These are phyloP conservation scores for Scaptomyza pallida DNA, from an alignment of 1,140 invertebrate genomes.

Conservation along the genomic window DNA sequence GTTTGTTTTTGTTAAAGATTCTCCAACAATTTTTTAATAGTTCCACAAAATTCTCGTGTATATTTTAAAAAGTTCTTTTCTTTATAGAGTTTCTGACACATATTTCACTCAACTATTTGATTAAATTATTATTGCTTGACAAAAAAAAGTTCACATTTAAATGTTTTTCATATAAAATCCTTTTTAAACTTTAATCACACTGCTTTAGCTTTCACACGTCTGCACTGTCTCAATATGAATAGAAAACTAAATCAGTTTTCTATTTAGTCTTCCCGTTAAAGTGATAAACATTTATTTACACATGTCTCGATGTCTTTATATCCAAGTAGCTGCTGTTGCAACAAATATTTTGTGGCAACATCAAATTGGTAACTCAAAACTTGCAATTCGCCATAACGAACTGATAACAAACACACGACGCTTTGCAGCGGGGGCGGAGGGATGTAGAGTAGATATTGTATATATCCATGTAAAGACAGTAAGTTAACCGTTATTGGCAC, in stretches of 20 bases:
- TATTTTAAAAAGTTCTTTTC: too few relatives aligned
- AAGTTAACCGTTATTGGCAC: constrained; percentile 33
- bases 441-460: too few relatives aligned
- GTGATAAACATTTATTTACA: not conserved
- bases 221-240: constrained; percentile 21
- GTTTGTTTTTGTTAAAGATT: too few relatives aligned
- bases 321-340: constrained; percentile 24
- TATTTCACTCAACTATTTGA: too few relatives aligned
- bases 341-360: constrained; percentile 32
- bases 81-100: too few relatives aligned
- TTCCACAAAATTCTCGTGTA: too few relatives aligned
- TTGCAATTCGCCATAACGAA: constrained; percentile 25
- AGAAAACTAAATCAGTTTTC: constrained; percentile 22
- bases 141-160: too few relatives aligned
- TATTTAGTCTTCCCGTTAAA: not conserved
- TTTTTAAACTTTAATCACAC: not conserved
- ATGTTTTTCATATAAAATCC: too few relatives aligned
- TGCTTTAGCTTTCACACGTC: constrained; percentile 22
- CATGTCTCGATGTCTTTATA: constrained; percentile 10
- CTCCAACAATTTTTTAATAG: too few relatives aligned
- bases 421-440: too few relatives aligned
- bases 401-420: constrained; percentile 15
- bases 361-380: constrained; percentile 34
- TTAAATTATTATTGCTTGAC: too few relatives aligned
- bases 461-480: constrained; percentile 15